Base-by-base conservation (phyloP, 2,888 invertebrate genomes). In the Yponomeuta sedellus region DNA sequence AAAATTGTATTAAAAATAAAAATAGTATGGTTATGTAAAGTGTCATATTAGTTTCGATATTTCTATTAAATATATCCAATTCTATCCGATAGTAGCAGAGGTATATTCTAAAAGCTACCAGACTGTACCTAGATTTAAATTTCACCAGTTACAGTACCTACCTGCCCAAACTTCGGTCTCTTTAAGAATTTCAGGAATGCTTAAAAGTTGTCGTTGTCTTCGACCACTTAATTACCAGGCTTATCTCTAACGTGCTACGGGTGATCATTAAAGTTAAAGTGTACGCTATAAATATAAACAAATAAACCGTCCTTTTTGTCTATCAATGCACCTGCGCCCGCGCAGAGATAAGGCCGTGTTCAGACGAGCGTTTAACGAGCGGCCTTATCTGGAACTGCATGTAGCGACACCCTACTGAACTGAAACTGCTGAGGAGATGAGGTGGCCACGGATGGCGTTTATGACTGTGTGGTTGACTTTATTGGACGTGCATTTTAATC, bases 311-410 rank as follows among this genome's bases (percentile, higher is more conserved):
- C 8, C 44, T 52, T 12, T 52, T 52, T 52, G 44, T 52, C 44
- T 52, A 52, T 52, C 44, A 16, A 52, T 52, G 44, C 44, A 52
- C 44, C 44, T 52, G 44, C 44, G 44, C 44, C 44, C 44, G 44
- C 44, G 44, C 44, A 52, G 44, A 52, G 44, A 52, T 52, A 52
- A 52, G 44, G 44, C 12, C 44, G 44, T 52, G 44, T 52, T 52
- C 44, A 52, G 44, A 52, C 16, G 44, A 12, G 16, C 44, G 1
- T 52, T 52, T 52, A 52, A 52, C 44, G 44, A 52, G 3, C 44
- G 44, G 16, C 44, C 44, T 52, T 52, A 52, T 52, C 44, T 52
- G 44, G 12, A 52, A 52, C 44, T 12, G 16, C 44, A 16, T 52
- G 44, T 52, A 52, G 16, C 44, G 44, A 52, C 44, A 16, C 44